A percentile compares a stretch with the other conserved stretches of the same genome.
Evolutionary conservation across 2,888 invertebrate species (phyloP).

Genomic region (Sarcophaga variegata): DNA sequence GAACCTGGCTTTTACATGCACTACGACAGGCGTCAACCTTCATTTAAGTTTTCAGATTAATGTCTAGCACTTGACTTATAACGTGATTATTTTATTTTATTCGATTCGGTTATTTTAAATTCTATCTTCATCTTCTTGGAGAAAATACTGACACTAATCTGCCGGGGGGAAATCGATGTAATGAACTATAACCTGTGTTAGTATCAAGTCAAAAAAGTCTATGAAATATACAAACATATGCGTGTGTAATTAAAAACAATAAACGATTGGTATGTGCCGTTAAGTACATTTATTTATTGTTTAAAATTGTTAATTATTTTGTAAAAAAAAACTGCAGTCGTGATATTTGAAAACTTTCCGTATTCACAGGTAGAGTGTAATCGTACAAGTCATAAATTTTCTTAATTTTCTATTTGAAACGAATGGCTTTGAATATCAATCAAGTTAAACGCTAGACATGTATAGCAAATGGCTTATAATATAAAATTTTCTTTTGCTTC

Average conservation of each 20-base stretch:
- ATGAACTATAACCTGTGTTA: neutral
- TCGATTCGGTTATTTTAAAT: neutral
- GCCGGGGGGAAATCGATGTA: conserved; percentile 6
- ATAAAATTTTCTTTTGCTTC: too few species aligned
- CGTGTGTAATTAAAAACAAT: neutral
- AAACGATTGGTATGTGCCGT: conserved; percentile 56
- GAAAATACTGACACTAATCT: neutral
- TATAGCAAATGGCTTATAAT: neutral
- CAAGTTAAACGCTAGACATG: conserved; percentile 11
- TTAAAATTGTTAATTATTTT: conserved; percentile 45
- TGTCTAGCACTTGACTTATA: conserved; percentile 35
- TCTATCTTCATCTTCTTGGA: conserved; percentile 39
- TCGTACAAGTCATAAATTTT: conserved; percentile 41
- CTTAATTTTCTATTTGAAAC: conserved; percentile 44
- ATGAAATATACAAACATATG: neutral
- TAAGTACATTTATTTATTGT: conserved; percentile 49
- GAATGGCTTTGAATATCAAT: conserved; percentile 40
- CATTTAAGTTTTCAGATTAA: neutral
- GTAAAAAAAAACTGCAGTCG: conserved; percentile 20
- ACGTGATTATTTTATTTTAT: neutral
- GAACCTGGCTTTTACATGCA: conserved; percentile 34
- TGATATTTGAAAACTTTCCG: conserved; percentile 32
- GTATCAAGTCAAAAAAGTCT: neutral
- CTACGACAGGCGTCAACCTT: conserved; percentile 4
- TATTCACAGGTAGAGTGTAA: conserved; percentile 2